Evolutionary conservation across 2,888 invertebrate species (phyloP).

Genomic region (Synanthedon myopaeformis): DNA sequence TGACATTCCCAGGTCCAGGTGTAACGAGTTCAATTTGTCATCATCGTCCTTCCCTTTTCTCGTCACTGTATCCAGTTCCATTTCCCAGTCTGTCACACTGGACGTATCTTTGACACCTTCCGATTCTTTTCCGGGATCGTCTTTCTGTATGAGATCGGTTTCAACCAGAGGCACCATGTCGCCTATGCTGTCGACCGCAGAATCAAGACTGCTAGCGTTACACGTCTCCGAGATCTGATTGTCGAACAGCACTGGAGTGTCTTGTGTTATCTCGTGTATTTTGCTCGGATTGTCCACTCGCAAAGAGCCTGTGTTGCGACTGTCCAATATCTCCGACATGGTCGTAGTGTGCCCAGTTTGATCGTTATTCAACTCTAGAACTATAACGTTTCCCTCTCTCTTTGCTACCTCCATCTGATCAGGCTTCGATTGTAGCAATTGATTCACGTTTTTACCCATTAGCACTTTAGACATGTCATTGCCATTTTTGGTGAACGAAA

Average conservation of each 20-base stretch:
- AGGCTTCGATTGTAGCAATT: slow-evolving; percentile 49
- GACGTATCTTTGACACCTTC: slow-evolving; percentile 49
- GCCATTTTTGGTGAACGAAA: slow-evolving; percentile 57
- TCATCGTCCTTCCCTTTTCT: slow-evolving; percentile 54
- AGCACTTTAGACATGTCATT: slow-evolving; percentile 65
- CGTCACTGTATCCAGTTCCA: slow-evolving; percentile 70
- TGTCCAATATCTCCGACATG: slow-evolving; percentile 60
- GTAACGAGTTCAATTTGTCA: slow-evolving; percentile 57
- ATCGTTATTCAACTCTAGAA: slow-evolving; percentile 60
- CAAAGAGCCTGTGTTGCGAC: slow-evolving; percentile 25
- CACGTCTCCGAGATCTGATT: slow-evolving; percentile 47
- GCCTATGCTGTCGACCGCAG: slow-evolving; percentile 45
- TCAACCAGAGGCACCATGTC: slow-evolving; percentile 43
- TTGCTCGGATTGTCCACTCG: slow-evolving; percentile 29
- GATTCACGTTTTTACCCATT: slow-evolving; percentile 64
- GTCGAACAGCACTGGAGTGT: slow-evolving; percentile 68
- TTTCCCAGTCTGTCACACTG: slow-evolving; percentile 71
- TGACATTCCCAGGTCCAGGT: slow-evolving; percentile 62
- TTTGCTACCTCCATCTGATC: slow-evolving; percentile 45
- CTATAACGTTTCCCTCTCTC: slow-evolving; percentile 55
- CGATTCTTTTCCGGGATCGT: slow-evolving; percentile 35
- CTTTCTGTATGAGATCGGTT: slow-evolving; percentile 29
- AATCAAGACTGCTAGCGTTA: slow-evolving; percentile 55
- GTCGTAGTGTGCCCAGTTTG: slow-evolving; percentile 55
- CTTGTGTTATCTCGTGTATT: slow-evolving; percentile 55